Base-by-base conservation (phyloP, 2,113 vertebrate genomes). In the Scalopus aquaticus region DNA sequence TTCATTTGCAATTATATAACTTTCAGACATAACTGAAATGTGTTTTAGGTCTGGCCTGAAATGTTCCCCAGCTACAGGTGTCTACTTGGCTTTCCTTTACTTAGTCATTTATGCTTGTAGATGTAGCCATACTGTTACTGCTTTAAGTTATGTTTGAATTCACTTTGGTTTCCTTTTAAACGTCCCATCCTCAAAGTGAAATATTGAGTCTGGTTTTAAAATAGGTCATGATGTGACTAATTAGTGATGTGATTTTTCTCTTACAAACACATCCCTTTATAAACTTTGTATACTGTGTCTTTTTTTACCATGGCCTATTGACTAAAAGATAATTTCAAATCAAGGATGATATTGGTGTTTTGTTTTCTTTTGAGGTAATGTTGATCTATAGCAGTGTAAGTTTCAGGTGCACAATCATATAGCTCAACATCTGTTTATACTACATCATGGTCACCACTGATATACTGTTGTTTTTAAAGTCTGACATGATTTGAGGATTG, bases 1-100 rank as follows among this genome's bases (percentile, higher is more conserved):
- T 72, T 72, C 46, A 73, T 13, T 92, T 80, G n/a, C 2, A 86
- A 0, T 91, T 81, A 42, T n/a, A 39, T 96, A 17, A 77, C 67
- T 83, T 73, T 78, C 78, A 81, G 17, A 49, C 1, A 46, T 87
- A 89, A 82, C 26, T 70, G 39, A 86, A 10, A 46, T 95, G 70
- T 65, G 11, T 90, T 92, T 95, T 67, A 74, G 91, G 51, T 91
- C 60, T 91, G 42, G 12, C 93, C 60, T 78, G 17, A 93, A 91
- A 93, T 87, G 12, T 65, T 81, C 51, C 37, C 58, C 28, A 54
- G 9, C 32, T 77, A 77, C 11, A 89, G 46, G 67, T 65, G 86
- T 20, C 19, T 85, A 56, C 44, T 91, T 69, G 3, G 35, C 6
- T 56, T 70, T 92, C 70, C 7, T n/a, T 96, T 84, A 74, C 19